Evolutionary conservation across 2,797 vertebrate genomes (phyloP).

Genomic region (Hippoglossus hippoglossus): DNA sequence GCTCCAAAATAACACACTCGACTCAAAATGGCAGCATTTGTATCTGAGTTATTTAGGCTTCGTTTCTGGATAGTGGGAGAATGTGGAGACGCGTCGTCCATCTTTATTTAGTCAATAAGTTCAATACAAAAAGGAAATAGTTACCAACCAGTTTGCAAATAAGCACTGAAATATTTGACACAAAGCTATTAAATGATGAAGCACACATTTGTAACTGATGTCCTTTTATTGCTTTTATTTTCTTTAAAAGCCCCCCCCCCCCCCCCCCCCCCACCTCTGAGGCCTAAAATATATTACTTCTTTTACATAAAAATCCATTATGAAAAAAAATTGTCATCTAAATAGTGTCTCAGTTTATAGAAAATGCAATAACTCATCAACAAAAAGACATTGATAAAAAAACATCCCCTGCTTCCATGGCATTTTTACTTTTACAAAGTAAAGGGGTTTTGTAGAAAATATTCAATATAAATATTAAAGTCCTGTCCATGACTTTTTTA

Average conservation of each 20-base stretch:
- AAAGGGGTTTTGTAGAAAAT: constrained; percentile 1
- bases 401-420: not conserved
- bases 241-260: constrained; percentile 31
- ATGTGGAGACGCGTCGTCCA: no score
- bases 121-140: no score
- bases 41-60: no score
- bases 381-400: constrained; percentile 24
- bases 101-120: no score
- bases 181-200: constrained; percentile 15
- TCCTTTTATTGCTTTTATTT: constrained; percentile 57
- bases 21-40: no score
- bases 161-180: not conserved
- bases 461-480: not conserved
- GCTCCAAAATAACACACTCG: no score
- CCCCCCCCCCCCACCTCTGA: constrained; percentile 39
- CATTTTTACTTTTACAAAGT: constrained; percentile 6
- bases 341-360: constrained; percentile 61
- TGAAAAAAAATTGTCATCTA: constrained; percentile 65
- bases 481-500: not conserved
- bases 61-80: no score
- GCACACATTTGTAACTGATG: not conserved
- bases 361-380: constrained; percentile 61
- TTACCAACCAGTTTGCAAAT: no score
- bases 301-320: constrained; percentile 72
- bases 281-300: constrained; percentile 82